phyloP scores from a whole-genome alignment of 2,888 invertebrate genomes.

The Tetropium fuscum region DNA sequence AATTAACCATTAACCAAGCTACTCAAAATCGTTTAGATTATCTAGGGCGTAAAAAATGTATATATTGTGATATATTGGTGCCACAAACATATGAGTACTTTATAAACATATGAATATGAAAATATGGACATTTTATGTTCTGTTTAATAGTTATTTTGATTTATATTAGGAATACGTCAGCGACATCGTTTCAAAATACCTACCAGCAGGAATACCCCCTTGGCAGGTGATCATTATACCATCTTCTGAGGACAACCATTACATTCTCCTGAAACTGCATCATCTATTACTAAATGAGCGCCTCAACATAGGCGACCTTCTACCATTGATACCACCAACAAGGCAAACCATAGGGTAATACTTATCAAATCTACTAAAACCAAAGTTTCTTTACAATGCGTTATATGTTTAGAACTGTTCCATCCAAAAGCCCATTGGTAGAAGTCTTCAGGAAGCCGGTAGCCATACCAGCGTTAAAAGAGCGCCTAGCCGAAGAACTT shows the following conservation, averaged over 20 bases:
- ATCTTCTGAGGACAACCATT: constrained; percentile 72
- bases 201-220: constrained; percentile 78
- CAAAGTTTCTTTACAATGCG: too few species aligned
- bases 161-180: constrained; percentile 77
- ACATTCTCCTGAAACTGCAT: constrained; percentile 79
- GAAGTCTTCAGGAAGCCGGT: constrained; percentile 72
- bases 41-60: too few species aligned
- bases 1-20: too few species aligned
- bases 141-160: too few species aligned
- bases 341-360: constrained; percentile 54
- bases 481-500: constrained; percentile 75
- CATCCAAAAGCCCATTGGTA: constrained; percentile 66
- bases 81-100: too few species aligned
- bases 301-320: constrained; percentile 80
- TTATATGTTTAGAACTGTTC: constrained; percentile 41
- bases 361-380: too few species aligned
- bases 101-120: too few species aligned
- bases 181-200: constrained; percentile 81
- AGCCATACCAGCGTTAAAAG: constrained; percentile 75
- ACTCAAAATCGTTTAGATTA: too few species aligned
- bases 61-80: too few species aligned
- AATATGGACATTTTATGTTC: too few species aligned
- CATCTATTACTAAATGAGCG: constrained; percentile 81
- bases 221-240: constrained; percentile 87
- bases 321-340: constrained; percentile 71